A percentile compares a stretch with the other conserved stretches of the same genome.
phyloP scores from a whole-genome alignment of 2,888 invertebrate genomes.

The Selenia dentaria region DNA sequence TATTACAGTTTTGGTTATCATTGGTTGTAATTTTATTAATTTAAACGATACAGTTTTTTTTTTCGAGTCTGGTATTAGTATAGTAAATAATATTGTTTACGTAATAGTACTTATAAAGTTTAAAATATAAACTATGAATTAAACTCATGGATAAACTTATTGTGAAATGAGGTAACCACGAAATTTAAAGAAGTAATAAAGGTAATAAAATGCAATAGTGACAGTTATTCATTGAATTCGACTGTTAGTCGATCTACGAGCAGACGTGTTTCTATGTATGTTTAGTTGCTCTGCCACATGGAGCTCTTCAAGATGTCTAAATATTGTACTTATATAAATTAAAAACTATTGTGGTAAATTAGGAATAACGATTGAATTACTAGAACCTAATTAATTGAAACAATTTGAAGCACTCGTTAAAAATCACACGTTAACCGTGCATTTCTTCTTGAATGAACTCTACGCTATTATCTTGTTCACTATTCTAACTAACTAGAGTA shows the following conservation, averaged over 20 bases:
- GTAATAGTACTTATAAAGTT: no score
- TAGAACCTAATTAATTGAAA: slow-evolving; percentile 78
- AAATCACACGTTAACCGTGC: slow-evolving; percentile 81
- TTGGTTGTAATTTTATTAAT: no score
- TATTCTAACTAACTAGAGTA: slow-evolving; percentile 71
- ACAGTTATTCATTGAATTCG: no score
- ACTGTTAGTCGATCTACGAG: slow-evolving; percentile 1
- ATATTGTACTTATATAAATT: slow-evolving; percentile 68
- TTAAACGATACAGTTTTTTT: no score
- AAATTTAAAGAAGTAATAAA: background rate
- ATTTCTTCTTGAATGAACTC: slow-evolving; percentile 76
- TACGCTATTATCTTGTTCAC: slow-evolving; percentile 65
- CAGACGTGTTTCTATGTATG: slow-evolving; percentile 10
- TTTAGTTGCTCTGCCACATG: slow-evolving; percentile 40
- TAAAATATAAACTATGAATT: slow-evolving; percentile 14
- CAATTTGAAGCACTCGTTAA: slow-evolving; percentile 83
- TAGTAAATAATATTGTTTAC: no score
- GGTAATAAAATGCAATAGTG: no score
- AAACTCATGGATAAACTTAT: slow-evolving; percentile 45
- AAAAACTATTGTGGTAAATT: slow-evolving; percentile 68
- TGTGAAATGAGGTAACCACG: slow-evolving; percentile 17
- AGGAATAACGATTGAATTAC: slow-evolving; percentile 81
- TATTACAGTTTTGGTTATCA: no score
- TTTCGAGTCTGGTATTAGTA: no score
- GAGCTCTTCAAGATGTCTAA: slow-evolving; percentile 55